Base-by-base conservation (phyloP, 2,888 invertebrate species). In the Mesoligia furuncula region DNA sequence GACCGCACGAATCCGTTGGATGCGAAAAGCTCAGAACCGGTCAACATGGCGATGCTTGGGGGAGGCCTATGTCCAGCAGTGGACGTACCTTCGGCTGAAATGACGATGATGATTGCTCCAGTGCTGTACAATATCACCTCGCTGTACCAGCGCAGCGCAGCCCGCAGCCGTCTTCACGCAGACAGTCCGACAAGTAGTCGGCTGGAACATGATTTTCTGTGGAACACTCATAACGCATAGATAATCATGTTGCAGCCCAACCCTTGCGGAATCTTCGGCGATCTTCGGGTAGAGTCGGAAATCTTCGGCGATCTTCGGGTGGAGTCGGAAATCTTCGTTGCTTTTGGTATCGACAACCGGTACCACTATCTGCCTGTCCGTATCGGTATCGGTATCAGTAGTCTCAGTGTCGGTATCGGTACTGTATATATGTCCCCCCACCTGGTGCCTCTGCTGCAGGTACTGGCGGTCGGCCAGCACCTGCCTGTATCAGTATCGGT, bases 401-500 rank as follows among this genome's bases (percentile, higher is more conserved):
- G n/a, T n/a, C n/a, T n/a, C n/a, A n/a, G n/a, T 31, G 9, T 1
- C 27, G 0, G 36, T 36, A 4, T 36, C 5, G 17, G 27, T 17
- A 17, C 24, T 54, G 8, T 24, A 20, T 31, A 31, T 0, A 20
- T 1, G 20, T 13, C 5, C 13, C 6, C 8, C 39, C 79, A 97
- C 36, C 4, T 36, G 36, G 36, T 36, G 36, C 36, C 36, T 36
- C 36, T 36, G 36, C 36, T 36, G 36, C 36, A 36, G 36, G 36
- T 36, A 36, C 5, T 36, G 36, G 36, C 36, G 5, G 36, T 36
- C 36, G 36, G 4, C 2, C 36, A 36, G 36, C 36, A 3, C 36
- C 36, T 36, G 36, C 36, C 36, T 4, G 36, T 36, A 36, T 4
- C 36, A 3, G 36, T 36, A 36, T 4, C 36, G 36, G 36, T 36